Evolutionary conservation across 2,797 vertebrate genomes (phyloP).

Genomic region (Onychomys torridus): DNA sequence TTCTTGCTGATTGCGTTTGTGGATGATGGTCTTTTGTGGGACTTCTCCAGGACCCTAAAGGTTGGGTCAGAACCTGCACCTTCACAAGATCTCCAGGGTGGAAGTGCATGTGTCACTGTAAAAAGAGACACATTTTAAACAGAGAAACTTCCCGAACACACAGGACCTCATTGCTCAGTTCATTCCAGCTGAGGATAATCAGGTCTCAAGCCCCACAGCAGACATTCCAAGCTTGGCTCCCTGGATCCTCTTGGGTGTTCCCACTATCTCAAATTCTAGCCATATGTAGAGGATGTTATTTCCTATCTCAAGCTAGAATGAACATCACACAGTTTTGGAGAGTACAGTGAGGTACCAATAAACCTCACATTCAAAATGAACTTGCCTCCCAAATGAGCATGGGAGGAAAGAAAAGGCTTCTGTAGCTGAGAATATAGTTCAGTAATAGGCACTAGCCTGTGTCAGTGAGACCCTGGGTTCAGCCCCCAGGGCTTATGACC

Average conservation of each 20-base stretch:
- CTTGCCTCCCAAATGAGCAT: not conserved
- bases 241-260: not conserved
- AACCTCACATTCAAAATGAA: not conserved
- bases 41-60: too few species aligned
- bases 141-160: not conserved
- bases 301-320: not conserved
- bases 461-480: not conserved
- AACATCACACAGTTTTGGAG: not conserved
- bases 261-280: not conserved
- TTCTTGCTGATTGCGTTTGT: too few species aligned
- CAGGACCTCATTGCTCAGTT: not conserved
- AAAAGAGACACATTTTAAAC: not conserved
- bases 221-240: not conserved
- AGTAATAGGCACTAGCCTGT: not conserved
- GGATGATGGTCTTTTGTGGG: too few species aligned
- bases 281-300: accelerated
- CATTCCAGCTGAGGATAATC: not conserved
- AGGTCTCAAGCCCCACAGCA: not conserved
- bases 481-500: not conserved
- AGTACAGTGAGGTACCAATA: not conserved
- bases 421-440: not conserved
- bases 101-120: not conserved
- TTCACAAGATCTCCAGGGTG: not conserved
- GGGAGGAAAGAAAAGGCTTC: not conserved
- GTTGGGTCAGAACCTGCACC: not conserved